phyloP scores from a whole-genome alignment of 1,140 invertebrate genomes.

The Leptinotarsa undecemlineata region DNA sequence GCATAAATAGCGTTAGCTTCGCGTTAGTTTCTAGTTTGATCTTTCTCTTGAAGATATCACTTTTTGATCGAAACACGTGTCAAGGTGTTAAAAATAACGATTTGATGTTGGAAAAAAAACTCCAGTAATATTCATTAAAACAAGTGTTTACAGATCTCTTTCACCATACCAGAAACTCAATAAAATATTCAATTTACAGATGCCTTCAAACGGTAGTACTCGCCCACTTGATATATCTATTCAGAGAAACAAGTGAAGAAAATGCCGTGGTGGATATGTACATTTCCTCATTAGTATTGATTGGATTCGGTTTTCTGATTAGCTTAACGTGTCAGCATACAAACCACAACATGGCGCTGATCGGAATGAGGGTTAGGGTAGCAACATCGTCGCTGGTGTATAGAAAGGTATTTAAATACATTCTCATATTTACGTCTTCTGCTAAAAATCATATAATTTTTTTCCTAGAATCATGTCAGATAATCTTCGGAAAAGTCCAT shows the following conservation, averaged over 20 bases:
- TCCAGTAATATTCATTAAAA: too few species aligned
- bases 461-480: too few species aligned
- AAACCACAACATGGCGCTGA: conserved; percentile 54
- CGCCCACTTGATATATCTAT: conserved; percentile 52
- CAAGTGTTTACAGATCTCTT: too few species aligned
- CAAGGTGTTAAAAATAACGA: too few species aligned
- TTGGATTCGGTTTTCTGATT: conserved; percentile 53
- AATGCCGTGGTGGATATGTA: conserved; percentile 57
- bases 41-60: too few species aligned
- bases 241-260: conserved; percentile 34
- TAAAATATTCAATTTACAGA: conserved; percentile 41
- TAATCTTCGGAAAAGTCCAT: too few species aligned
- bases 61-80: too few species aligned
- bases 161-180: too few species aligned
- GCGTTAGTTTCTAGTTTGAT: too few species aligned
- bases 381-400: conserved; percentile 66
- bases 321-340: conserved; percentile 52
- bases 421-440: not conserved
- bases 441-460: too few species aligned
- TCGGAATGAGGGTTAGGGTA: conserved; percentile 64
- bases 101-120: too few species aligned
- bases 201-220: conserved; percentile 57
- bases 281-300: conserved; percentile 50
- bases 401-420: conserved; percentile 60
- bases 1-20: too few species aligned